Evolutionary conservation across 2,888 invertebrate species (phyloP), one percentile per base, ranked within the genome.

Genomic region (Maniola hyperantus): DNA sequence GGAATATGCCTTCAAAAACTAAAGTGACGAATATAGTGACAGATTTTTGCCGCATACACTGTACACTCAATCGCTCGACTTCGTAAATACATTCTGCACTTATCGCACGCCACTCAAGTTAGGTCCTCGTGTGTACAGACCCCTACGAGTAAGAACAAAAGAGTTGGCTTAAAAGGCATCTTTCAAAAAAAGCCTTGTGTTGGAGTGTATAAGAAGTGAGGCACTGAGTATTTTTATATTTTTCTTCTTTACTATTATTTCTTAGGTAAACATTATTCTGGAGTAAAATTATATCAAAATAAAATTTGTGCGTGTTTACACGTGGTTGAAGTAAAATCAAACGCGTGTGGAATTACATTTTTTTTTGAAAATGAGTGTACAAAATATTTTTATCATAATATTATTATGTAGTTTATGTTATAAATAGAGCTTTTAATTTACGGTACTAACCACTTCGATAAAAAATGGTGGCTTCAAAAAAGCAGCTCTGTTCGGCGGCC

Each of bases 31-130:
- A 69, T 46, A 57, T 36, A 62, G 48, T 54, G 46, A 53, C 34
- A 44, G 63, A 60, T 46, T 48, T 67, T 68, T 64, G 65, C 60
- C 65, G 60, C n/a, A 58, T 65, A 65, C 60, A 67, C 51, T 58
- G 62, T 65, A 65, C 58, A 59, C 67, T 67, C 65, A 65, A 70
- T 65, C 62, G 69, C 63, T 67, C 67, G 63, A 70, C 67, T 67
- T 65, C 65, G 63, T 26, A 48, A 48, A 60, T 60, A 48, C 33
- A 60, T 60, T 60, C 48, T 15, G 59, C 59, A 48, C 59, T 60
- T 60, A 48, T 60, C 34, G 59, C 48, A 60, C 34, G 26, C 58
- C 44, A 60, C 48, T 60, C 15, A 11, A 48, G 59, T 60, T 48
- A 60, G 59, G 59, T 36, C 48, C 59, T 46, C 34, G 59, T 60